Evolutionary conservation across 2,888 invertebrate species (phyloP).

Genomic region (Lepidocyrtoides sp.): DNA sequence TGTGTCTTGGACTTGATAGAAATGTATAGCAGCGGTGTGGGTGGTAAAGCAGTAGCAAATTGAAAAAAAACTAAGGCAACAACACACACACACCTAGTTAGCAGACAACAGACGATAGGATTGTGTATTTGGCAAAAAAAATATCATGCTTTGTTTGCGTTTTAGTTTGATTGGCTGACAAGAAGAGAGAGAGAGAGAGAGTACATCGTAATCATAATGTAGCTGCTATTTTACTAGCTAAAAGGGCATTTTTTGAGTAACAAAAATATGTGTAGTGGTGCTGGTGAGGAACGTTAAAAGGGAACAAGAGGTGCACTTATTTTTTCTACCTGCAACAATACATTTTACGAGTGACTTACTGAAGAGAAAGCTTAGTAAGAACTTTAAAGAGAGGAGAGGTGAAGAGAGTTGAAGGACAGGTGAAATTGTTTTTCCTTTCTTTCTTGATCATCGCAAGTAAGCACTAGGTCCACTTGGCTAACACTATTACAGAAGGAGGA

Average conservation of each 20-base stretch:
- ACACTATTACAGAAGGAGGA: too few species aligned
- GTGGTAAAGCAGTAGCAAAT: neutral
- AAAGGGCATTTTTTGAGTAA: slow-evolving; percentile 1
- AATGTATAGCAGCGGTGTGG: neutral
- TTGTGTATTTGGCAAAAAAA: slow-evolving; percentile 48
- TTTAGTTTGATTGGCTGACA: slow-evolving; percentile 49
- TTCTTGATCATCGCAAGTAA: neutral
- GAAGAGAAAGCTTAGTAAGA: neutral
- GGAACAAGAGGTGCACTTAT: neutral
- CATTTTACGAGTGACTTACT: slow-evolving; percentile 12
- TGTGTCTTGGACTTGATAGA: neutral
- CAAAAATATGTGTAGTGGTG: neutral
- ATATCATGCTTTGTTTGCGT: slow-evolving; percentile 67
- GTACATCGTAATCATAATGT: neutral
- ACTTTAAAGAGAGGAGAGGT: neutral
- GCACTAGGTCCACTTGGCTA: neutral
- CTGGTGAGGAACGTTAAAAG: slow-evolving; percentile 1
- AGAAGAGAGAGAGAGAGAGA: neutral
- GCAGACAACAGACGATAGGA: slow-evolving; percentile 16
- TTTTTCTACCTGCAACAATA: neutral
- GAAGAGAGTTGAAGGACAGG: slow-evolving; percentile 49
- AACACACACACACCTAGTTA: too few species aligned
- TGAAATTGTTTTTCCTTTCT: slow-evolving; percentile 45
- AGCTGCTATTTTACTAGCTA: neutral
- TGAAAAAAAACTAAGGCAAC: slow-evolving; percentile 33